Evolutionary conservation across 2,113 vertebrate species (phyloP).

Genomic region (Mesocricetus auratus): DNA sequence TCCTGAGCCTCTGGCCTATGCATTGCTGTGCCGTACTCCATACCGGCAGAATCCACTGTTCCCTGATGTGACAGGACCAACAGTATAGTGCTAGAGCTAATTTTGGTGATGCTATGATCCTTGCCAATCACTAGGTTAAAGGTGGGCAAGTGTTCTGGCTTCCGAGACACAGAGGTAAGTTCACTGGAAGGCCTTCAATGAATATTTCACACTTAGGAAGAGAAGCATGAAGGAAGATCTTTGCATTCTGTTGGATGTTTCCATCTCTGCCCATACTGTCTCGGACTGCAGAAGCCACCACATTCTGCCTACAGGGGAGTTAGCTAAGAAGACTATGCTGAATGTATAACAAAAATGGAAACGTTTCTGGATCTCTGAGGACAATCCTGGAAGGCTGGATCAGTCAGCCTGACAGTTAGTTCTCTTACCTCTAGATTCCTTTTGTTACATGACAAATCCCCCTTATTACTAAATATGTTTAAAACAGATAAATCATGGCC

Average conservation of each 20-base stretch:
- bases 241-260: constrained; percentile 31
- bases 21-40: not conserved
- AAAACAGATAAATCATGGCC: not conserved
- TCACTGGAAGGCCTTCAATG: not conserved
- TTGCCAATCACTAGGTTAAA: not conserved
- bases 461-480: constrained; percentile 40
- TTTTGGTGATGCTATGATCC: not conserved
- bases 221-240: not conserved
- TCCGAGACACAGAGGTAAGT: not conserved
- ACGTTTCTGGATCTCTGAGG: not conserved
- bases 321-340: not conserved
- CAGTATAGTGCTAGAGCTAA: not conserved
- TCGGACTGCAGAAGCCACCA: not conserved
- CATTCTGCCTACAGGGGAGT: not conserved
- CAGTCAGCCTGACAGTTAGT: not conserved
- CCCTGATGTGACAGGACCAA: not conserved
- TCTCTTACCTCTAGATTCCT: not conserved
- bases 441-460: not conserved
- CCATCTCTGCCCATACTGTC: not conserved
- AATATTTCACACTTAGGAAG: constrained; percentile 37
- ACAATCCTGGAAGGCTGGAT: not conserved
- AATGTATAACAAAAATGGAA: not conserved
- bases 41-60: not conserved
- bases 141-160: not conserved
- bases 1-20: not conserved